A percentile compares a stretch with the other conserved stretches of the same genome.
Conservation (phyloP, 23 tunicate species). For the Oikopleura albicans region DNA sequence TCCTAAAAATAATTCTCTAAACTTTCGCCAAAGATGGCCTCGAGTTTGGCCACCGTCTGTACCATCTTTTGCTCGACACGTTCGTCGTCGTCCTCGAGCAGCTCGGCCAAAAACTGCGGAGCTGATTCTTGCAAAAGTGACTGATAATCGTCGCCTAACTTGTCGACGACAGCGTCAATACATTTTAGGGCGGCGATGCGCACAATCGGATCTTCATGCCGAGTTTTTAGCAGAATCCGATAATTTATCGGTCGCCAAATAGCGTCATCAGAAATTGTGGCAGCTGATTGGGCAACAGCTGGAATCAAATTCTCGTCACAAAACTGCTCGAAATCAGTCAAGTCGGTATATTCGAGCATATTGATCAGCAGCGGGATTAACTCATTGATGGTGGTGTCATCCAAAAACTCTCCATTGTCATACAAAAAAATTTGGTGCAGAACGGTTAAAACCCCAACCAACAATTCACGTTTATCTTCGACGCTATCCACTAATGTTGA, state of each 20-base stretch:
- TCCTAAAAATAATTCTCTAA: neutral
- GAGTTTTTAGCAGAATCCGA: slow-evolving; percentile 35
- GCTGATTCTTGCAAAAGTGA: slow-evolving; percentile 43
- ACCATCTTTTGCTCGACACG: neutral
- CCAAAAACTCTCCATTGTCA: slow-evolving; percentile 16
- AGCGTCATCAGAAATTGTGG: slow-evolving; percentile 25
- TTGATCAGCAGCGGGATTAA: neutral
- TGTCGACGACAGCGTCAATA: slow-evolving; percentile 27
- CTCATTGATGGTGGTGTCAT: neutral
- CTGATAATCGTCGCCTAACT: slow-evolving; percentile 42
- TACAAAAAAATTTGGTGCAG: neutral
- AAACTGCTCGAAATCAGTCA: neutral
- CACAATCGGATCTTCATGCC: slow-evolving; percentile 31
- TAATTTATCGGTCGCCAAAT: slow-evolving; percentile 56
- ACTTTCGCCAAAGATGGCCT: neutral
- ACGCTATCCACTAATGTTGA: neutral
- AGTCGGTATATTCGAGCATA: neutral
- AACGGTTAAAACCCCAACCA: neutral
- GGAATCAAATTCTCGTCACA: slow-evolving; percentile 19
- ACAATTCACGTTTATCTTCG: neutral
- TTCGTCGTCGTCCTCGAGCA: slow-evolving; percentile 46
- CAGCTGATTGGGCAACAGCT: slow-evolving; percentile 38
- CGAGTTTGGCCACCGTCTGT: neutral
- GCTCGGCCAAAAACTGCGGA: slow-evolving; percentile 50
- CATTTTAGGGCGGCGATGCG: slow-evolving; percentile 37